Conservation (phyloP, 2,888 invertebrate species). For the Deroplatys truncata region DNA sequence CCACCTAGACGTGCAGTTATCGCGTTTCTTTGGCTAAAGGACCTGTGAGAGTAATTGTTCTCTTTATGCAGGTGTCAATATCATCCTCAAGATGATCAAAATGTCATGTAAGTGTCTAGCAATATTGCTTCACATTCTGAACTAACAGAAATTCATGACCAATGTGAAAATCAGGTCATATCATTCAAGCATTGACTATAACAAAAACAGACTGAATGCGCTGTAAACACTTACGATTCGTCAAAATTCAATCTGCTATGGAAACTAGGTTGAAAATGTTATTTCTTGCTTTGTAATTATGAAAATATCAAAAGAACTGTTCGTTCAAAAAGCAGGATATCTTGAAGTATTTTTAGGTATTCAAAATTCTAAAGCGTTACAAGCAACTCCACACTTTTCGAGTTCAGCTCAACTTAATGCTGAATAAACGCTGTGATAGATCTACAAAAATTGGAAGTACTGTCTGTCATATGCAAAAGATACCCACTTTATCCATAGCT, state of each 20-base stretch:
- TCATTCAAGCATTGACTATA: too few species aligned
- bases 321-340: too few species aligned
- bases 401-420: too few species aligned
- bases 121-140: background rate
- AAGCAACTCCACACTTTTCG: too few species aligned
- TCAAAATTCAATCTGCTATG: too few species aligned
- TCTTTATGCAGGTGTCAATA: background rate
- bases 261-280: too few species aligned
- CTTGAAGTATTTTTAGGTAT: too few species aligned
- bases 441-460: background rate
- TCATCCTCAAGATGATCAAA: background rate
- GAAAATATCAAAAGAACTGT: too few species aligned
- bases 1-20: constrained; percentile 63
- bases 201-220: too few species aligned
- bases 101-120: background rate
- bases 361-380: too few species aligned
- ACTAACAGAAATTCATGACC: background rate
- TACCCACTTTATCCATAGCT: background rate
- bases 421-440: background rate
- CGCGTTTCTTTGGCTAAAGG: background rate
- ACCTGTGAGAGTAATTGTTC: background rate
- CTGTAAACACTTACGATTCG: too few species aligned
- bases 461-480: background rate
- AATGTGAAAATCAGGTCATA: background rate
- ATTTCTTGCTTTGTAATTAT: too few species aligned